Percentiles rank a stretch among this genome's conserved stretches.
Evolutionary conservation across 2,113 vertebrate species (phyloP).

Genomic region (Caretta caretta): DNA sequence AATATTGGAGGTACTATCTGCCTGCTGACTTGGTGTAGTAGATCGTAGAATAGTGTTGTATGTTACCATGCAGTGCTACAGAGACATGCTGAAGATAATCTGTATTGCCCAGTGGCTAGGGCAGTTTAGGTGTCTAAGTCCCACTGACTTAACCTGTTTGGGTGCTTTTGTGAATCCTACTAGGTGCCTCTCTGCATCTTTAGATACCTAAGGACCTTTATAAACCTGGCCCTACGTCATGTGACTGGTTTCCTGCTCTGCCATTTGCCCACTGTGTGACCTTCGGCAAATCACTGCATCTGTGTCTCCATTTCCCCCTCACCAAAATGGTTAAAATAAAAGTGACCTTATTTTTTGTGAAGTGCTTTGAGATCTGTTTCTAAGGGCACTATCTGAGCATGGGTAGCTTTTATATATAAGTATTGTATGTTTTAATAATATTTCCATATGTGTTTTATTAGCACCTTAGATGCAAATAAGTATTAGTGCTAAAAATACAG

Average conservation of each 20-base stretch:
- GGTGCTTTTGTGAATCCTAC: not conserved
- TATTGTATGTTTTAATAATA: not conserved
- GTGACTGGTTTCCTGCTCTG: not conserved
- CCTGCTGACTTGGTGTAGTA: not conserved
- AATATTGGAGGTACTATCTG: not conserved
- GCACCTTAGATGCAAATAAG: not conserved
- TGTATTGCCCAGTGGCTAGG: not conserved
- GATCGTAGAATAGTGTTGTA: not conserved
- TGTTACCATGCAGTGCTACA: not conserved
- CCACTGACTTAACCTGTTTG: not conserved
- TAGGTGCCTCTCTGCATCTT: constrained; percentile 17
- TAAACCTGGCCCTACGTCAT: not conserved
- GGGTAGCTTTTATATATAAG: not conserved
- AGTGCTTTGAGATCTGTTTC: not conserved
- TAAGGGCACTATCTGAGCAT: not conserved
- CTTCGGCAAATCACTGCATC: not conserved
- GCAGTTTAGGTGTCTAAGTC: not conserved
- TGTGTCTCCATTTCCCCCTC: not conserved
- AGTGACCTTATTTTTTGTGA: not conserved
- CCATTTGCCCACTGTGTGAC: not conserved
- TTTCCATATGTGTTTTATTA: not conserved
- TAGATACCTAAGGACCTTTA: constrained; percentile 25
- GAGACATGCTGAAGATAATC: not conserved
- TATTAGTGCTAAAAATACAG: not conserved
- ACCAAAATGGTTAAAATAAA: not conserved